Evolutionary conservation across 37 sponge, comb jelly and placozoan species (phyloP).

Genomic region (Chondrosia reniformis): DNA sequence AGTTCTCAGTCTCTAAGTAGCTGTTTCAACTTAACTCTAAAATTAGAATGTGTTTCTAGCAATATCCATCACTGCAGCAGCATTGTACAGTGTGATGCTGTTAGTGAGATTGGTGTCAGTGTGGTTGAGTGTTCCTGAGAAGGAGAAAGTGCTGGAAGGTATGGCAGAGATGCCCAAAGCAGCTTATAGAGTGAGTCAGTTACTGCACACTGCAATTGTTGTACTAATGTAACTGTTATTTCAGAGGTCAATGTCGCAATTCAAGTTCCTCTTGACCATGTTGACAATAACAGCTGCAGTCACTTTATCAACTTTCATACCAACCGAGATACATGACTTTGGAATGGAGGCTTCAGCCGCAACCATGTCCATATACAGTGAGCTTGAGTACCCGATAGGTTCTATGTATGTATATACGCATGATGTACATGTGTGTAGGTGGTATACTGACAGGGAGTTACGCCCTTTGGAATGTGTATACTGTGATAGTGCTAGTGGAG

Average conservation of each 20-base stretch:
- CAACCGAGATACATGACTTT: constrained; percentile 10
- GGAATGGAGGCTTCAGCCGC: neutral
- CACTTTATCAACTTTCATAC: constrained; percentile 17
- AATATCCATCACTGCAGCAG: neutral
- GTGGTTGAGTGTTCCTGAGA: constrained; percentile 10
- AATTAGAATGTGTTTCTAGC: neutral
- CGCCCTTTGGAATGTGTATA: constrained; percentile 75
- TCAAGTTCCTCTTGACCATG: constrained; percentile 10
- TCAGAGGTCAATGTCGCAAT: constrained; percentile 9
- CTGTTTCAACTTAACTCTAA: neutral
- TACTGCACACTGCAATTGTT: neutral
- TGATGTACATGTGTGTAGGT: constrained; percentile 39
- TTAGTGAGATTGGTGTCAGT: neutral
- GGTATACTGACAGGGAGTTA: constrained; percentile 70
- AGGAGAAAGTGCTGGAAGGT: constrained; percentile 13
- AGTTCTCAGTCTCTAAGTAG: neutral
- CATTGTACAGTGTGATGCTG: constrained; percentile 6
- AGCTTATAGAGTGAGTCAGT: neutral
- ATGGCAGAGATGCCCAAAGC: neutral
- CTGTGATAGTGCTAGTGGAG: constrained; percentile 31
- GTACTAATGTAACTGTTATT: neutral
- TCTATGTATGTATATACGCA: too few species aligned
- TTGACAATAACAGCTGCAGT: constrained; percentile 1
- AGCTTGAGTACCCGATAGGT: neutral
- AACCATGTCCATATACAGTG: constrained; percentile 6